Conservation (phyloP, 2,113 vertebrate genomes). For the Centropus bengalensis region DNA sequence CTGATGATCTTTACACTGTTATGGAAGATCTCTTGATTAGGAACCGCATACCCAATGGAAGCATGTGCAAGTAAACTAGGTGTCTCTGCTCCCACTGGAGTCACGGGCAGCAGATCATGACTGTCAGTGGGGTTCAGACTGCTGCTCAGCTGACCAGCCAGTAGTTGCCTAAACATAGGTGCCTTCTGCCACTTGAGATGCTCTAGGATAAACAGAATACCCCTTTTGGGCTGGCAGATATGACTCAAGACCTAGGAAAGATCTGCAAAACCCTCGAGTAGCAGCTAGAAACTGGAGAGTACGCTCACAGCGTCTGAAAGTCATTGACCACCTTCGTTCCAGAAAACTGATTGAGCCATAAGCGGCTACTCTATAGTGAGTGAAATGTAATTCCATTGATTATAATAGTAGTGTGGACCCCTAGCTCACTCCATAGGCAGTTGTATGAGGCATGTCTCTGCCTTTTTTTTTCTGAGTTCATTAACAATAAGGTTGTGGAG, state of each 20-base stretch:
- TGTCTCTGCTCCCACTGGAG: neutral
- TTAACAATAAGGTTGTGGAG: neutral
- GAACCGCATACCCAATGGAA: neutral
- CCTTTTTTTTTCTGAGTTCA: neutral
- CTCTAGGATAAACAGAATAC: neutral
- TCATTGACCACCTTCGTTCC: neutral
- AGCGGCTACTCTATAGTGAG: neutral
- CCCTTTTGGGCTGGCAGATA: neutral
- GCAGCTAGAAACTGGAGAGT: neutral
- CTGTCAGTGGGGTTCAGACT: neutral
- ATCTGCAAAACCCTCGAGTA: neutral
- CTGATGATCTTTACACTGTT: neutral
- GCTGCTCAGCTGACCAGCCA: conserved; percentile 2
- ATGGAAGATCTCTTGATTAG: neutral
- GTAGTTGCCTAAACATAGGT: neutral
- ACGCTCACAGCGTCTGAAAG: neutral
- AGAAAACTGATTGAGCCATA: neutral
- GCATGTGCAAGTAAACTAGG: neutral
- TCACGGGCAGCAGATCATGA: neutral
- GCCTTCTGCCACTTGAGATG: neutral
- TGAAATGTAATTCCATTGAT: neutral
- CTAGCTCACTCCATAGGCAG: neutral
- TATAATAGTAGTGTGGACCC: neutral
- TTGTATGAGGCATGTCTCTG: neutral
- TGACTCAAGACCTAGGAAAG: neutral